phyloP scores from a whole-genome alignment of 2,113 vertebrate genomes.

The Crotalus helleri region DNA sequence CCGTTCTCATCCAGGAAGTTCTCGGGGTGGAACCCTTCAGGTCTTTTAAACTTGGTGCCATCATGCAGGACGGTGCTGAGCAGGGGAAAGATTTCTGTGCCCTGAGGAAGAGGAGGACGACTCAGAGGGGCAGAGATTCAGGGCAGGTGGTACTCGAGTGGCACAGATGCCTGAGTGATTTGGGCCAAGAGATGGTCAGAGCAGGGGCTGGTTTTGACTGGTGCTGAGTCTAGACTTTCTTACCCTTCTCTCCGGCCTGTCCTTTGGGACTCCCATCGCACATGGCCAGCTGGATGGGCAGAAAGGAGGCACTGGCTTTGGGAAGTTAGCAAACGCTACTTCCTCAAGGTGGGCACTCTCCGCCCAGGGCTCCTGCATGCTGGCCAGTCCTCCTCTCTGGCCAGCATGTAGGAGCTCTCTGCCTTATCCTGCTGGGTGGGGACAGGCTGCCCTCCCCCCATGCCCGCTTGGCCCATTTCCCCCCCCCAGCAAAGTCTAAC shows the following conservation, averaged over 20 bases:
- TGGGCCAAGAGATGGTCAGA: neutral
- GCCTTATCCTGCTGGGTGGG: neutral
- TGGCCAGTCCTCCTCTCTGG: neutral
- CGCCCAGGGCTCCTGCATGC: neutral
- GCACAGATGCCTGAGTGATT: neutral
- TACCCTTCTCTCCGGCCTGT: neutral
- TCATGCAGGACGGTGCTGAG: slow-evolving; percentile 27
- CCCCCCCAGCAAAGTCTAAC: slow-evolving; percentile 3
- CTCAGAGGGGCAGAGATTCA: neutral
- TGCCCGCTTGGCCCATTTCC: neutral
- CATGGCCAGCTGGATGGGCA: neutral
- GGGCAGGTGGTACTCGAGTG: neutral
- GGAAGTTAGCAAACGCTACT: neutral
- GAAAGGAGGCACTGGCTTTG: neutral
- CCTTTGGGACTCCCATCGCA: neutral
- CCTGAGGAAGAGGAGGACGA: neutral
- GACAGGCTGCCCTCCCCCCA: neutral
- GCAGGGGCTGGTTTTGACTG: too few species aligned
- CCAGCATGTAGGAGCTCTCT: too few species aligned
- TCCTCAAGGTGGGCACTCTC: neutral
- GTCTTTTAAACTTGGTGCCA: slow-evolving; percentile 1
- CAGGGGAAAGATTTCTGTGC: slow-evolving; percentile 13
- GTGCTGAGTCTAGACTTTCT: neutral
- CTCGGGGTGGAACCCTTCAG: slow-evolving; percentile 1
- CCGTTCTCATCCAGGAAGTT: slow-evolving; percentile 35